Evolutionary conservation across 35 echinoderm and acorn worm species (phyloP), one percentile per base, ranked within the genome.

Genomic region (Hemicentrotus pulcherrimus): DNA sequence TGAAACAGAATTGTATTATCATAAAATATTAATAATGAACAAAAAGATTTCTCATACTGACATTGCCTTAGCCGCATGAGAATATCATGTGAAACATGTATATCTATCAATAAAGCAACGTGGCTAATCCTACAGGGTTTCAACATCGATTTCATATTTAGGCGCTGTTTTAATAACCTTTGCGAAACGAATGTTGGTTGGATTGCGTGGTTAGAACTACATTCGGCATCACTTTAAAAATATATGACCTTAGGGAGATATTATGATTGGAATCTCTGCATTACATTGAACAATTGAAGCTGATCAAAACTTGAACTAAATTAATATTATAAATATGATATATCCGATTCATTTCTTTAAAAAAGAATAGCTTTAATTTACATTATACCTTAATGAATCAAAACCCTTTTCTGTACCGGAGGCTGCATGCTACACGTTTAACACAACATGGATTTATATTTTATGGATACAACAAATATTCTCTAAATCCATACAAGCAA

Each of bases 101-200:
- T 41, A 41, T 41, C 35, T 41, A 41, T 41, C 35, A 41, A 41
- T 41, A 3, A 41, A 1, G 35, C 35, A 41, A 41, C 35, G 35
- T 41, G 35, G 35, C 35, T 41, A 70, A 70, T 22, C 16, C 19
- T 19, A 24, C 61, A 70, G 16, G 61, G 4, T 78, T 78, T 78
- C 28, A 78, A 78, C 65, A 78, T 78, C 65, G 65, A 78, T 78
- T 78, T n/a, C 65, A 78, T 22, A 78, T n/a, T 78, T 78, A 59
- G 0, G 4, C 7, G 22, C 19, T 78, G 18, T 78, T 78, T 78
- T 22, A 0, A 28, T 78, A 78, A 78, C 65, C 65, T 78, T n/a
- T 78, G 9, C 22, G 65, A 78, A 78, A 78, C 19, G 65, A 22
- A n/a, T 78, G 65, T 78, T n/a, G 15, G 65, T 78, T 78, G n/a